These are phyloP conservation scores for Masnerella sp. DNA, from an alignment of 2,888 invertebrate species.

Conservation along the genomic window DNA sequence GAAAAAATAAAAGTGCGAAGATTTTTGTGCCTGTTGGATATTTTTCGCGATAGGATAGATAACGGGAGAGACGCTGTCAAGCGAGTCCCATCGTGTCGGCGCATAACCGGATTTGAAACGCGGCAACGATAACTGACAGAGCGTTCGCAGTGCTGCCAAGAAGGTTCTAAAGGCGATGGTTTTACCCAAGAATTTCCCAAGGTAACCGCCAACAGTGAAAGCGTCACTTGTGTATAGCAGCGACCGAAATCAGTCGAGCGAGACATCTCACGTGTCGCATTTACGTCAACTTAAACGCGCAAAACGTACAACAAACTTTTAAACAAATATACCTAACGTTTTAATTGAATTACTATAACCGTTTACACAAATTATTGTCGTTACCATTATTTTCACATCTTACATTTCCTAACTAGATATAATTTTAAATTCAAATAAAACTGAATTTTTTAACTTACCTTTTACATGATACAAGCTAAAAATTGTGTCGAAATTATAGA, in stretches of 20 bases:
- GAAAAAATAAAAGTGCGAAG: slow-evolving; percentile 24
- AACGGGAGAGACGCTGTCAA: slow-evolving; percentile 35
- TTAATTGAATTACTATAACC: slow-evolving; percentile 35
- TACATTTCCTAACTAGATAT: too few relatives aligned
- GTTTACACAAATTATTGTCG: background rate
- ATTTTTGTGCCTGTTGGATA: slow-evolving; percentile 47
- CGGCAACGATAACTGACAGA: slow-evolving; percentile 58
- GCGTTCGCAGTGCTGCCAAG: slow-evolving; percentile 48
- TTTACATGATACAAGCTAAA: too few relatives aligned
- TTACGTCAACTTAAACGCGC: slow-evolving; percentile 46
- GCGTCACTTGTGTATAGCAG: slow-evolving; percentile 39
- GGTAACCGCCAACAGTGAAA: slow-evolving; percentile 51
- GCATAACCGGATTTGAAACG: slow-evolving; percentile 54
- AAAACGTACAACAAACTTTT: slow-evolving; percentile 28
- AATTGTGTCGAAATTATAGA: too few relatives aligned
- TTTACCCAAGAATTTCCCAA: slow-evolving; percentile 54
- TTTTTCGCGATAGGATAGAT: slow-evolving; percentile 46
- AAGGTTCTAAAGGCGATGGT: slow-evolving; percentile 41
- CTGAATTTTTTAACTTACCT: too few relatives aligned
- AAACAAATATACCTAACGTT: slow-evolving; percentile 22
- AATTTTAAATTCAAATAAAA: background rate
- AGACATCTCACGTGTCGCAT: slow-evolving; percentile 41
- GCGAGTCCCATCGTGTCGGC: slow-evolving; percentile 49
- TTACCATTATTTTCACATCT: background rate
- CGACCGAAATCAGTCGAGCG: slow-evolving; percentile 36